Evolutionary conservation across 2,888 invertebrate genomes (phyloP).

Genomic region (Eupithecia exiguata): DNA sequence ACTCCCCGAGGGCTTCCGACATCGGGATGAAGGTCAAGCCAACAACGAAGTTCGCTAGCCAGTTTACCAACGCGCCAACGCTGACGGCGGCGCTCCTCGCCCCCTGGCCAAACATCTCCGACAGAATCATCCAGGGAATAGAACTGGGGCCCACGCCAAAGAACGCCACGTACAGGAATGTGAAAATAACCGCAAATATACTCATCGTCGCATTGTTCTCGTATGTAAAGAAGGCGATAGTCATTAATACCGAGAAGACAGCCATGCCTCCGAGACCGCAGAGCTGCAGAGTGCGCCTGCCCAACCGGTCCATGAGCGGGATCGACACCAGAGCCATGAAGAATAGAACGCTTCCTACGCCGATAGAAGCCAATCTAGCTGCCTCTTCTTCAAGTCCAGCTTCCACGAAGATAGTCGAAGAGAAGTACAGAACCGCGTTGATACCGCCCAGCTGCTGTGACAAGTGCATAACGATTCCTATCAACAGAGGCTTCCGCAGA

Average conservation of each 20-base stretch:
- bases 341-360: constrained; percentile 88
- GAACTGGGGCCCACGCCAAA: constrained; percentile 82
- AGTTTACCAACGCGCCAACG: constrained; percentile 78
- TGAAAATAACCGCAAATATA: constrained; percentile 77
- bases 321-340: constrained; percentile 90
- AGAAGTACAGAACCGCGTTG: constrained; percentile 88
- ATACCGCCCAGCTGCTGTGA: constrained; percentile 81
- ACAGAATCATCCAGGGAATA: constrained; percentile 82
- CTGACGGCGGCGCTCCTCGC: constrained; percentile 79
- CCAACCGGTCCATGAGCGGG: constrained; percentile 89
- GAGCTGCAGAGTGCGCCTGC: constrained; percentile 87
- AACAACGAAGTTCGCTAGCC: constrained; percentile 82
- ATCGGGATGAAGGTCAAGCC: constrained; percentile 75
- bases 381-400: constrained; percentile 84
- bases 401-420: constrained; percentile 85
- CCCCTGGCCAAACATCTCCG: constrained; percentile 79
- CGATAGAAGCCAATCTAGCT: constrained; percentile 88
- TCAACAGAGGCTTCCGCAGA: constrained; percentile 72
- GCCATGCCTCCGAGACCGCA: constrained; percentile 89
- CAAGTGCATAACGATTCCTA: constrained; percentile 80
- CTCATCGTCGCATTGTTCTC: constrained; percentile 74
- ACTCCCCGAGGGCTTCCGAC: constrained; percentile 67
- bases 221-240: constrained; percentile 79
- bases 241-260: constrained; percentile 88
- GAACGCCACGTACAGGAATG: constrained; percentile 77